Evolutionary conservation across 2,797 vertebrate genomes (phyloP).

Genomic region (Aeoliscus strigatus): DNA sequence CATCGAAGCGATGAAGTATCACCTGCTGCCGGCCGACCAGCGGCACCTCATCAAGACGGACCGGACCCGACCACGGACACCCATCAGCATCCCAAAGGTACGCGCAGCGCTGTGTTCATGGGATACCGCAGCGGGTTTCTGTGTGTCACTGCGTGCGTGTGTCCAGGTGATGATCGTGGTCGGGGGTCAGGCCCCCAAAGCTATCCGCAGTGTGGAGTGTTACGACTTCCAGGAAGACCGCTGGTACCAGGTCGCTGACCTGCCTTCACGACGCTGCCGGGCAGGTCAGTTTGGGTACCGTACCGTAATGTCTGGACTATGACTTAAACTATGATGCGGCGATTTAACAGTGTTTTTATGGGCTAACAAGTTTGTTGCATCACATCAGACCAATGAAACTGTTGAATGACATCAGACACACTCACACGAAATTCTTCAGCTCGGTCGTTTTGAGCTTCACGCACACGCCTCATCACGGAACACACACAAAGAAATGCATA

Average conservation of each 20-base stretch:
- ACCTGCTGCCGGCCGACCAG: slow-evolving; percentile 92
- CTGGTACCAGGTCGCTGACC: slow-evolving; percentile 93
- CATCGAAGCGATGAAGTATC: slow-evolving; percentile 97
- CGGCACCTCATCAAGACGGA: slow-evolving; percentile 93
- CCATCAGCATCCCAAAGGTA: slow-evolving; percentile 93
- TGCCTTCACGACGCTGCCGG: slow-evolving; percentile 90
- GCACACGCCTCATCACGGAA: too few relatives aligned
- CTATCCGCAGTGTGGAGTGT: slow-evolving; percentile 94
- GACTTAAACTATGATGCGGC: too few relatives aligned
- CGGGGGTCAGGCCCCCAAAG: slow-evolving; percentile 93
- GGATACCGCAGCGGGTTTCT: not conserved
- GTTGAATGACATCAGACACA: too few relatives aligned
- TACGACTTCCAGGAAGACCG: slow-evolving; percentile 95
- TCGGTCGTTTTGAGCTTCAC: too few relatives aligned
- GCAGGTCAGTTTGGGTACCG: slow-evolving; percentile 77
- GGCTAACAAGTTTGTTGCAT: too few relatives aligned
- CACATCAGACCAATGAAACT: too few relatives aligned
- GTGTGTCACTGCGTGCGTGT: not conserved
- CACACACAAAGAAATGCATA: too few relatives aligned
- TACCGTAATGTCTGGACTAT: too few relatives aligned
- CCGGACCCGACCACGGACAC: slow-evolving; percentile 90
- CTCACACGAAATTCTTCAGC: too few relatives aligned
- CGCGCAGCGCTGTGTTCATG: not conserved
- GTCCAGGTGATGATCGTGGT: slow-evolving; percentile 96
- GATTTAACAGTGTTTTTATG: too few relatives aligned